Base-by-base conservation (phyloP, 1,140 invertebrate species). In the Calephelis virginiensis region DNA sequence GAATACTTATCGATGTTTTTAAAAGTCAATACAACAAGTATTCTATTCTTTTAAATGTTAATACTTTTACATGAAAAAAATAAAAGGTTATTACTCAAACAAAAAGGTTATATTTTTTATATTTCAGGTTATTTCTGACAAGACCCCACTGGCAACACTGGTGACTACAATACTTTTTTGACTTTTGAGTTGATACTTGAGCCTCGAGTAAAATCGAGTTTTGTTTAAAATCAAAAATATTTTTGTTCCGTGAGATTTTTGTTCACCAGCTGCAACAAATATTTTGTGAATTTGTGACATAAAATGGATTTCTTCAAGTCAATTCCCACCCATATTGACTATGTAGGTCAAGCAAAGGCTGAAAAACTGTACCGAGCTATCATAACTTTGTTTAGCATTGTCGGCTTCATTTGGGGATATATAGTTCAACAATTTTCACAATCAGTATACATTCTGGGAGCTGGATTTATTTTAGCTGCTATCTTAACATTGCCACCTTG, bases 351-450 rank as follows among this genome's bases (percentile, higher is more conserved):
- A 92, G 95, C 94, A 8, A 94, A 94, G 86, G 97, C 97, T 13
- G 97, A 99, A 89, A 96, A 94, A 82, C 92, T 96, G 61, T 98
- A 97, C 11, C 94, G 97, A 81, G 94, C 97, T 8, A 98, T 98
- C 38, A 97, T 99, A 68, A 94, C 96, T 28, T 80, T 98, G 14
- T 98, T 98, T 92, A 97, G 96, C 47, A 93, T 95, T 67, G 95
- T 98, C 65, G 97, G 98, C 17, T 93, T 98, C 40, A 91, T 96
- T 59, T 97, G 96, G 95, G 98, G 98, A n/a, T 98, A 97, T 68
- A 94, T 97, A 17, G 97, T 98, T 78, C 97, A 99, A 90, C 97
- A 98, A 88, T 99, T 98, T 85, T 98, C 97, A 0, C 97, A 98
- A 85, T 98, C 97, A 7, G 95, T 98, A 14, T 97, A 97, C 68